Conservation (phyloP, 2,888 invertebrate species). For the Calameuta idolon region DNA sequence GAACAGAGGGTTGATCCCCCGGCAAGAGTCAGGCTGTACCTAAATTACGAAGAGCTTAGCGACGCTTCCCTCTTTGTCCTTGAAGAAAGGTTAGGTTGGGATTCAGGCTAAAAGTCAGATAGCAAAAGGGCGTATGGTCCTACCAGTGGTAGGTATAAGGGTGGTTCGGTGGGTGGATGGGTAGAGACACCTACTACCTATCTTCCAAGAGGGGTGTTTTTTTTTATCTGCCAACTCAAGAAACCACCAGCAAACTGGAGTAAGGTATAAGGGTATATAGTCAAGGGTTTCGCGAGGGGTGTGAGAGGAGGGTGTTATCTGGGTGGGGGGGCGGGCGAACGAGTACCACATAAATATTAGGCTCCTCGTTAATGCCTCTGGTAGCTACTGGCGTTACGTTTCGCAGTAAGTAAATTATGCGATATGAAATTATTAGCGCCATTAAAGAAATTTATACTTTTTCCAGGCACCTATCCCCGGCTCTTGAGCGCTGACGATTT, state of each 20-base stretch:
- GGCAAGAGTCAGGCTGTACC: background rate
- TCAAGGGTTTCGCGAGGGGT: conserved; percentile 15
- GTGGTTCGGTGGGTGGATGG: conserved; percentile 26
- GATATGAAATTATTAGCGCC: conserved; percentile 68
- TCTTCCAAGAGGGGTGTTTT: conserved; percentile 40
- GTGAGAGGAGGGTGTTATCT: conserved; percentile 62
- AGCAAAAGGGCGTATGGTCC: background rate
- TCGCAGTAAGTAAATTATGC: conserved; percentile 68
- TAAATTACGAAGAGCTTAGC: conserved; percentile 5
- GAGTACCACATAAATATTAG: conserved; percentile 67
- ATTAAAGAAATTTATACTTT: conserved; percentile 68
- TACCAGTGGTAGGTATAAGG: background rate
- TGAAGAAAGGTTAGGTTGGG: background rate
- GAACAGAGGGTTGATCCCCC: conserved; percentile 6
- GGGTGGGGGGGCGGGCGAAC: conserved; percentile 57
- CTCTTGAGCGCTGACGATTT: conserved; percentile 53
- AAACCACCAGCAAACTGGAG: conserved; percentile 20
- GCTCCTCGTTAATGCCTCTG: conserved; percentile 67
- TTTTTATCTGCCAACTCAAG: conserved; percentile 45
- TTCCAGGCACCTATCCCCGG: conserved; percentile 41
- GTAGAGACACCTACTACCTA: conserved; percentile 37
- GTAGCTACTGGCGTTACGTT: conserved; percentile 68
- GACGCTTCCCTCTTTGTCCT: conserved; percentile 2
- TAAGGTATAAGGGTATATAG: conserved; percentile 27
- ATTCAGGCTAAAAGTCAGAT: background rate